Base-by-base conservation (phyloP, 2,113 vertebrate species). In the Centropristis striata region DNA sequence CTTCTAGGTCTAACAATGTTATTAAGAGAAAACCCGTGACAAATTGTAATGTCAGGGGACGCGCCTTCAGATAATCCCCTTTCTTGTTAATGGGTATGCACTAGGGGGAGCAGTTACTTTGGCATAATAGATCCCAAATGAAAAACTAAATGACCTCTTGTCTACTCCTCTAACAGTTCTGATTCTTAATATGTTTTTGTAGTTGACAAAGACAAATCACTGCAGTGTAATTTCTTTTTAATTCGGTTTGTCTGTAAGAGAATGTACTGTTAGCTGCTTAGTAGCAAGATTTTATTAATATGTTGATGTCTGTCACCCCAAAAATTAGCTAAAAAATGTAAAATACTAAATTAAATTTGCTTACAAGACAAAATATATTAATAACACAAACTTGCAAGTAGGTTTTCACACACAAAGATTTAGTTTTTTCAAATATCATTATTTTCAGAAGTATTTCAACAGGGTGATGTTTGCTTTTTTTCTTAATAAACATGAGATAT, bases 21-120 rank as follows among this genome's bases (percentile, higher is more conserved):
- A 71, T 86, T 81, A 90, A 74, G 65, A 81, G 90, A 82, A 82
- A 83, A 53, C 72, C 85, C 81, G 18, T 90, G 86, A 91, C 92
- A 69, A 91, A 90, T 92, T 87, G 75, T 46, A 75, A 91, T 92
- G 87, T 92, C 89, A 92, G 75, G 86, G 86, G 89, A 91, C 82
- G 88, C 81, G 77, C 59, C 85, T 75, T 75, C 71, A 81, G 78
- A 88, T 88, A 92, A 92, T 93, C 86, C 85, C 75, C 39, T 78
- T 71, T 82, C 79, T 86, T 88, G 81, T 79, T 86, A 66, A 87
- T 84, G 78, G 60, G 82, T 78, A 75, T 89, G 68, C 86, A 68
- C 72, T 65, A 73, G 42, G 53, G 60, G 54, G 81, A 83, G 68
- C 79, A 81, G 75, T 81, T 90, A 79, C 72, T 76, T 75, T 66